Base-by-base conservation (phyloP, 2,113 vertebrate genomes). In the Ariopsis seemanni region DNA sequence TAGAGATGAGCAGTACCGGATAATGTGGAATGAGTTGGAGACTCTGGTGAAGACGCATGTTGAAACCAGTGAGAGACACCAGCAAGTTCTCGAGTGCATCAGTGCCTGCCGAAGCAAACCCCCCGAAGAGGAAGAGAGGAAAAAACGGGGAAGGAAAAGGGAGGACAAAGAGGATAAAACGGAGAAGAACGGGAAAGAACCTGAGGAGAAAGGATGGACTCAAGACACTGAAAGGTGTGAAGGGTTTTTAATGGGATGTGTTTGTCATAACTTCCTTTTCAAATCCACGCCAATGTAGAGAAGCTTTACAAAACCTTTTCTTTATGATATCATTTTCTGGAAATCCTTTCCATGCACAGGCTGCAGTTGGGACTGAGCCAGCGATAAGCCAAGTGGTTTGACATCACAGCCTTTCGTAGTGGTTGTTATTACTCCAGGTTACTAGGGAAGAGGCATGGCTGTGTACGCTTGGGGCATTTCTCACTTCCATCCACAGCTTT, bases 21-120 rank as follows among this genome's bases (percentile, higher is more conserved):
- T 99, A 11, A 99, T 99, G 98, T 99, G 98, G 98, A 99, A 99
- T n/a, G 98, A 99, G 91, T 90, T 99, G 94, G 98, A 99, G 93
- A 99, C 98, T 0, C 95, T 99, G 4, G 98, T 99, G 17, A 96
- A 98, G 90, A 96, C 98, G 0, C 98, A 99, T 86, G 94, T 97
- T 0, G 95, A 89, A 87, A 96, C 96, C 93, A 98, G 97, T 0
- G 97, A 99, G 80, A 95, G 96, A 82, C 98, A 99, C 93, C 97
- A 98, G 67, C 95, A 97, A 1, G 98, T 99, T 7, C 92, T 99
- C 62, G 98, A 99, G 63, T 99, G 98, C 67, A 96, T 99, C 83
- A 89, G 96, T 87, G 97, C 98, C 2, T 99, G 98, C 89, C 95
- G 98, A 82, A 99, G 98, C 95, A 99, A 99, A 92, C 98, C 97